Evolutionary conservation across 2,113 vertebrate genomes (phyloP).

Genomic region (Propithecus coquereli): DNA sequence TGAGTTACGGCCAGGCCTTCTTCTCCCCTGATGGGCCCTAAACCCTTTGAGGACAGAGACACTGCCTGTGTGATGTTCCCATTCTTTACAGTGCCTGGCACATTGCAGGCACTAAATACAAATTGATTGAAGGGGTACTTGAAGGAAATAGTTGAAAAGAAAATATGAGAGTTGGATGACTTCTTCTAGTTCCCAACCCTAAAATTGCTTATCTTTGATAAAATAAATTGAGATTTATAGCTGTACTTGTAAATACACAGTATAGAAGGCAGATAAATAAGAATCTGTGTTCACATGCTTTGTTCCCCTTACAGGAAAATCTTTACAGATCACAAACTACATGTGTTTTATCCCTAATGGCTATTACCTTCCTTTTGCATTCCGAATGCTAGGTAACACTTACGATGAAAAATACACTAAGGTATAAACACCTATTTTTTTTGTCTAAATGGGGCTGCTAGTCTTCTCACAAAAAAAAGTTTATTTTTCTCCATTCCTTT

Average conservation of each 20-base stretch:
- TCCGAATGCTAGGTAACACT: not conserved
- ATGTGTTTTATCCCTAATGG: not conserved
- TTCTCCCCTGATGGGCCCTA: not conserved
- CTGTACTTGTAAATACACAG: not conserved
- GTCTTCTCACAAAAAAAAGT: slow-evolving; percentile 34
- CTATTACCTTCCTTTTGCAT: not conserved
- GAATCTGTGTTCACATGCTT: not conserved
- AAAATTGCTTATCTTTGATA: not conserved
- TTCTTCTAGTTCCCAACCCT: not conserved
- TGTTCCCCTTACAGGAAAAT: not conserved
- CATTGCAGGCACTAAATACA: not conserved
- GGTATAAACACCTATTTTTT: slow-evolving; percentile 10
- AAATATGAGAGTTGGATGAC: not conserved
- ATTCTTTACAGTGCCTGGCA: not conserved
- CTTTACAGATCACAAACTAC: not conserved
- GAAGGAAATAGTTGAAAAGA: not conserved
- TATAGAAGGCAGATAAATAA: slow-evolving; percentile 16
- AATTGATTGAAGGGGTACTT: not conserved
- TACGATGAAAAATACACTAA: not conserved
- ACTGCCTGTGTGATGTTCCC: not conserved
- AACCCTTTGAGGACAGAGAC: not conserved
- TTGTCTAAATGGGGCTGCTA: slow-evolving; percentile 3
- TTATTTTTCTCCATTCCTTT: slow-evolving; percentile 45
- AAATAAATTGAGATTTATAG: not conserved
- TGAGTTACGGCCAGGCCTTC: not conserved